phyloP scores from a whole-genome alignment of 2,797 vertebrate species.

The Alcedo atthis region DNA sequence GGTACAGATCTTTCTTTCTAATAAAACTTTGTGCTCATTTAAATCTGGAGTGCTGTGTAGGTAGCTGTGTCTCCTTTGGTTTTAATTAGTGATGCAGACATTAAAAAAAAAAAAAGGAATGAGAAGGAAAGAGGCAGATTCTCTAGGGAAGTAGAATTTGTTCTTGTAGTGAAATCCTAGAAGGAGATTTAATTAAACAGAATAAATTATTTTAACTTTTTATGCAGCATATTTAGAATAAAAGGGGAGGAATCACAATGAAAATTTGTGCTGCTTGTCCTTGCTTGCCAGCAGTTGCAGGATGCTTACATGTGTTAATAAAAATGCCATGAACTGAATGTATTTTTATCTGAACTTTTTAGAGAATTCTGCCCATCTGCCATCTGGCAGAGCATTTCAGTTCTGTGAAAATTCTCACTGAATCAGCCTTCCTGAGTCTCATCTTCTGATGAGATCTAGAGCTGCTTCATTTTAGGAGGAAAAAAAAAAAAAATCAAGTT shows the following conservation, averaged over 20 bases:
- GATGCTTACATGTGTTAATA: not conserved
- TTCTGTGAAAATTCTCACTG: not conserved
- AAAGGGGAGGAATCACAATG: not conserved
- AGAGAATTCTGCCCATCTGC: not conserved
- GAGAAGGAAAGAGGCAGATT: not conserved
- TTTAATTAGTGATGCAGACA: constrained; percentile 8
- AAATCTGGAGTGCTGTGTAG: not conserved
- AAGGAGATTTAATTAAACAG: constrained; percentile 15
- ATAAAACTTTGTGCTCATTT: not conserved
- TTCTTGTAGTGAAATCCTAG: not conserved
- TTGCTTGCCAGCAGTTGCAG: not conserved
- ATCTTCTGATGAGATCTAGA: not conserved
- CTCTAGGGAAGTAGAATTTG: not conserved
- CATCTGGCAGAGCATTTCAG: not conserved
- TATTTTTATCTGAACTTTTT: not conserved
- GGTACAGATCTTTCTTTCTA: not conserved
- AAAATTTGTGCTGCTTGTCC: not conserved
- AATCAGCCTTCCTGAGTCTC: not conserved
- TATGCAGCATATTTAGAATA: not conserved
- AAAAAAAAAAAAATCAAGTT: not conserved
- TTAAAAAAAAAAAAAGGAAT: not conserved
- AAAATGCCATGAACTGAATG: not conserved
- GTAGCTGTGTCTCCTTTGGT: not conserved
- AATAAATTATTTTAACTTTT: not conserved
- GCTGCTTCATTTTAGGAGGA: not conserved